phyloP scores from a whole-genome alignment of 1,140 invertebrate genomes.

The Cydia strobilella region DNA sequence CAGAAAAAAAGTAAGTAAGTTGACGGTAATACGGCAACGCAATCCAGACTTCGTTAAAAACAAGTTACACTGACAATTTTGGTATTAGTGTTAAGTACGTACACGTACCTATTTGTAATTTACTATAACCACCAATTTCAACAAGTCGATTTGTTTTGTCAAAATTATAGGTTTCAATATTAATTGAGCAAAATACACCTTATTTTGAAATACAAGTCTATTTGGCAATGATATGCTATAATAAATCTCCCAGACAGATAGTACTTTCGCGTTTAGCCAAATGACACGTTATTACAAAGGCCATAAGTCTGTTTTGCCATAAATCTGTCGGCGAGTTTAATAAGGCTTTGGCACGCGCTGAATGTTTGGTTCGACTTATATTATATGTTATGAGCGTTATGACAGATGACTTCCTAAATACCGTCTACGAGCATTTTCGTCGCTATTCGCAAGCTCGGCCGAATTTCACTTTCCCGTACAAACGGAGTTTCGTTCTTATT shows the following conservation, averaged over 20 bases:
- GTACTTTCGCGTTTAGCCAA: slow-evolving; percentile 3
- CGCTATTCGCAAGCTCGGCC: no score
- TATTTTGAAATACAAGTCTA: slow-evolving; percentile 1
- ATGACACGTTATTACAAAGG: slow-evolving; percentile 40
- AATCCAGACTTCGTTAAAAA: not conserved
- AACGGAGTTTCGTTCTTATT: no score
- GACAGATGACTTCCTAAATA: not conserved
- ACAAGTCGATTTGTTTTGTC: not conserved
- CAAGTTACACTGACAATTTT: not conserved
- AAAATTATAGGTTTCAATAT: not conserved
- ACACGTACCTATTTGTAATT: not conserved
- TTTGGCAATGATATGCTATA: not conserved
- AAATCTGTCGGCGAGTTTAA: slow-evolving; percentile 47
- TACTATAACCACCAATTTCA: not conserved
- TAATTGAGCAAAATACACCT: no score
- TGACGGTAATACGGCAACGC: no score
- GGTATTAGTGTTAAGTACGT: not conserved
- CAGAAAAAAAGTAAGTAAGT: no score
- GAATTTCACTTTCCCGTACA: no score
- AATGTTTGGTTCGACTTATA: not conserved
- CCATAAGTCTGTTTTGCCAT: slow-evolving; percentile 46
- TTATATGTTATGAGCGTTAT: not conserved
- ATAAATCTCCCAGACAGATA: slow-evolving; percentile 1
- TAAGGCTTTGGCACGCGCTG: slow-evolving; percentile 36
- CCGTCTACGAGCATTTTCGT: no score